A percentile compares a stretch with the other conserved stretches of the same genome.
Evolutionary conservation across 2,113 vertebrate genomes (phyloP).

Genomic region (Choloepus hoffmanni): DNA sequence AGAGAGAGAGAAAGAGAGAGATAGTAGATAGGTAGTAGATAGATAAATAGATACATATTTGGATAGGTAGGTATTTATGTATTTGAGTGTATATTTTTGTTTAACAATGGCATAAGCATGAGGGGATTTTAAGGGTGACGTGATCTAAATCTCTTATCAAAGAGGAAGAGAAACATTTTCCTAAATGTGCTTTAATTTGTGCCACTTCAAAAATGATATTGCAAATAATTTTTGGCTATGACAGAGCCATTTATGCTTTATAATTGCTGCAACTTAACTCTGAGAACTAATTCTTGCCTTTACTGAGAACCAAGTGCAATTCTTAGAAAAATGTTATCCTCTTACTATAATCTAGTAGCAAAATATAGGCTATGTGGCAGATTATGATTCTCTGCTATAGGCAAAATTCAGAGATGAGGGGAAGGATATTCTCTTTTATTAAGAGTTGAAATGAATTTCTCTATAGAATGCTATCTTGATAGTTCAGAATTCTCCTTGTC

Average conservation of each 20-base stretch:
- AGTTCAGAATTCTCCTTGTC: not conserved
- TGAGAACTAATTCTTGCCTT: not conserved
- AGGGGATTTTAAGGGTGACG: not conserved
- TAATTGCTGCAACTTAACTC: not conserved
- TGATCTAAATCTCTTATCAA: not conserved
- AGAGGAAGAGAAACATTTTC: not conserved
- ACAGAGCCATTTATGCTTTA: not conserved
- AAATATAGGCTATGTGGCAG: not conserved
- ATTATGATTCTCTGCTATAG: not conserved
- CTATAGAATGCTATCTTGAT: not conserved
- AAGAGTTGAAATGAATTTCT: not conserved
- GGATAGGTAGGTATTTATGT: too few relatives aligned
- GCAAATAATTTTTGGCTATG: not conserved
- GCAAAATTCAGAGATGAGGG: not conserved
- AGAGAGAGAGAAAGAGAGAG: too few relatives aligned
- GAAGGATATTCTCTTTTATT: not conserved
- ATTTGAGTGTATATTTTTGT: too few relatives aligned
- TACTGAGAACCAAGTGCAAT: not conserved
- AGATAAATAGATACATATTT: too few relatives aligned
- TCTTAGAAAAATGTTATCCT: not conserved
- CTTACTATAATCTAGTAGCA: not conserved
- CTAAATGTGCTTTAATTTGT: slow-evolving; percentile 3
- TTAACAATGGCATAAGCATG: not conserved
- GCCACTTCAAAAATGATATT: not conserved
- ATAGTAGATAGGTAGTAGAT: too few relatives aligned